These are phyloP conservation scores for Byasa hedistus DNA, from an alignment of 2,888 invertebrate genomes.

Conservation along the genomic window DNA sequence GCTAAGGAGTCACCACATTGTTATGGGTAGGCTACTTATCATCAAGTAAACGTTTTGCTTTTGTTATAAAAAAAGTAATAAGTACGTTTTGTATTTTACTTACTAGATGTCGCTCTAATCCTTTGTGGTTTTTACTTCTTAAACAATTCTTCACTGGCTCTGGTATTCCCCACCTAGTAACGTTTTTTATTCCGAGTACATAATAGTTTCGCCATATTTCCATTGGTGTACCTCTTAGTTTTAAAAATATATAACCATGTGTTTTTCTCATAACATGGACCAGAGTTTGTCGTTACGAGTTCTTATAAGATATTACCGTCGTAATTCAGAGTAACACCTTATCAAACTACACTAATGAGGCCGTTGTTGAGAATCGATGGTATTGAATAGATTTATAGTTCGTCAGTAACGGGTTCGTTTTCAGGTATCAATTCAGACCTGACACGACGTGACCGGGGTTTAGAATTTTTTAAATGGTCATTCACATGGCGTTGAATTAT, in stretches of 20 bases:
- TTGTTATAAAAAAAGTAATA: too few species aligned
- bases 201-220: too few species aligned
- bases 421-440: constrained; percentile 12
- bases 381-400: constrained; percentile 16
- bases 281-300: neutral
- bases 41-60: too few species aligned
- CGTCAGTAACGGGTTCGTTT: constrained; percentile 11
- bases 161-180: too few species aligned
- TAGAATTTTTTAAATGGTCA: constrained; percentile 5
- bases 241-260: neutral
- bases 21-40: too few species aligned
- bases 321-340: constrained; percentile 10
- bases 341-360: constrained; percentile 16
- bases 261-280: constrained; percentile 1
- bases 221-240: too few species aligned
- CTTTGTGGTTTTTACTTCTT: too few species aligned
- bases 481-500: constrained; percentile 14
- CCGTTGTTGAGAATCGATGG: constrained; percentile 10
- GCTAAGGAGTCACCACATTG: too few species aligned
- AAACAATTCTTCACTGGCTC: too few species aligned
- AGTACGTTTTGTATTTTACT: too few species aligned
- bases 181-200: too few species aligned
- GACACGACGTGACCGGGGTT: constrained; percentile 16
- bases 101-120: too few species aligned
- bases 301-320: constrained; percentile 4